phyloP scores from a whole-genome alignment of 2,797 vertebrate species.

The Holocentrus rufus region DNA sequence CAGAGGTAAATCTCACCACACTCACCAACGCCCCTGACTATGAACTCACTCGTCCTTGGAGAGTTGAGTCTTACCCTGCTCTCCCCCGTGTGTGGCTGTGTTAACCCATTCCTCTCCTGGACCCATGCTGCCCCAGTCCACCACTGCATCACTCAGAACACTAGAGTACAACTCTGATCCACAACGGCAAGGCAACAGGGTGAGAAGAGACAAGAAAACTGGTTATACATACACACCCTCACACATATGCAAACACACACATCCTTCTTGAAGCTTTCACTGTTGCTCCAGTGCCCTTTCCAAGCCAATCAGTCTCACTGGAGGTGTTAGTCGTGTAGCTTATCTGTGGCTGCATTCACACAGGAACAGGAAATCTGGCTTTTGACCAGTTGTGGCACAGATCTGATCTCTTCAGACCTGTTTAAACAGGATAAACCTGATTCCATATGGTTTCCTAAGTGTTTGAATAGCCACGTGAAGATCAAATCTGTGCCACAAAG shows the following conservation, averaged over 20 bases:
- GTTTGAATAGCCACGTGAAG: neutral
- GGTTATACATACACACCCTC: constrained; percentile 51
- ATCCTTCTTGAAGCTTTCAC: neutral
- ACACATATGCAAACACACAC: constrained; percentile 16
- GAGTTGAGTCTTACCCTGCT: constrained; percentile 80
- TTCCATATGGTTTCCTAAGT: constrained; percentile 1
- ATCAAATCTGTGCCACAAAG: constrained; percentile 3
- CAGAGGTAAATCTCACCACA: constrained; percentile 23
- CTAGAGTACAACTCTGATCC: constrained; percentile 81
- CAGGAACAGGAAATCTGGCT: constrained; percentile 51
- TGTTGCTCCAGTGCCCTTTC: constrained; percentile 4
- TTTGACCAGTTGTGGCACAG: constrained; percentile 22
- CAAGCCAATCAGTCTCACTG: neutral
- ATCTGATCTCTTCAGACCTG: neutral
- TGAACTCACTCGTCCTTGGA: neutral
- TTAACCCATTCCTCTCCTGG: constrained; percentile 77
- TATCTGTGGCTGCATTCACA: constrained; percentile 40
- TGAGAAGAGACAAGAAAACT: constrained; percentile 58
- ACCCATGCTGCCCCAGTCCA: constrained; percentile 81
- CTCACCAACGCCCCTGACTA: constrained; percentile 19
- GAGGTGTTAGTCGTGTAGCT: neutral
- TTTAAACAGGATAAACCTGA: constrained; percentile 41
- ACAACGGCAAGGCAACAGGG: constrained; percentile 63
- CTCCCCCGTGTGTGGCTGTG: constrained; percentile 58
- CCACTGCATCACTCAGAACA: constrained; percentile 80